Evolutionary conservation across 2,888 invertebrate species (phyloP).

Genomic region (Deilephila porcellus): DNA sequence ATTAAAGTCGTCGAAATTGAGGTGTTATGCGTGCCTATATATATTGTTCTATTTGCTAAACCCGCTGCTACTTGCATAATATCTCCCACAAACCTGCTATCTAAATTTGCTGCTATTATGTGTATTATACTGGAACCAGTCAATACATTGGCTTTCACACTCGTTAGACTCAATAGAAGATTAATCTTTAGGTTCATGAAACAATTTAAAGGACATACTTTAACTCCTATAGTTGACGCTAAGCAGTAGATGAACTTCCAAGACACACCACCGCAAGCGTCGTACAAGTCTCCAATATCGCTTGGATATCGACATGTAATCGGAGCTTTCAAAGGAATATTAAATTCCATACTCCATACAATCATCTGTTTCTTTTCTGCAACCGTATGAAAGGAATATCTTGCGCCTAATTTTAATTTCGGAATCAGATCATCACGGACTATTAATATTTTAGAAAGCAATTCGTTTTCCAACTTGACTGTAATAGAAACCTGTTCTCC

Average conservation of each 20-base stretch:
- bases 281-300: constrained; percentile 62
- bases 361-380: constrained; percentile 58
- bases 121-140: constrained; percentile 65
- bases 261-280: constrained; percentile 60
- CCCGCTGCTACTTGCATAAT: constrained; percentile 68
- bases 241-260: constrained; percentile 78
- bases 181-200: constrained; percentile 76
- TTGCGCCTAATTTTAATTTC: constrained; percentile 59
- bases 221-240: constrained; percentile 69
- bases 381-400: constrained; percentile 57
- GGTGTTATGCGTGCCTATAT: constrained; percentile 60
- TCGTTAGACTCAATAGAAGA: constrained; percentile 70
- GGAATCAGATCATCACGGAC: constrained; percentile 68
- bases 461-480: constrained; percentile 54
- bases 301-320: constrained; percentile 54
- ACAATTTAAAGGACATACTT: constrained; percentile 68
- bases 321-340: constrained; percentile 53
- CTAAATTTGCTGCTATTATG: constrained; percentile 65
- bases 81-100: constrained; percentile 64
- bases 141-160: constrained; percentile 65
- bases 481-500: constrained; percentile 68
- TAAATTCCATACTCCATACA: constrained; percentile 67
- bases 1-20: constrained; percentile 57
- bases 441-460: constrained; percentile 55
- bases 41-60: constrained; percentile 59